A percentile compares a stretch with the other conserved stretches of the same genome.
These are phyloP conservation scores for Amblyteles armatorius DNA, from an alignment of 2,888 invertebrate genomes.

Conservation along the genomic window DNA sequence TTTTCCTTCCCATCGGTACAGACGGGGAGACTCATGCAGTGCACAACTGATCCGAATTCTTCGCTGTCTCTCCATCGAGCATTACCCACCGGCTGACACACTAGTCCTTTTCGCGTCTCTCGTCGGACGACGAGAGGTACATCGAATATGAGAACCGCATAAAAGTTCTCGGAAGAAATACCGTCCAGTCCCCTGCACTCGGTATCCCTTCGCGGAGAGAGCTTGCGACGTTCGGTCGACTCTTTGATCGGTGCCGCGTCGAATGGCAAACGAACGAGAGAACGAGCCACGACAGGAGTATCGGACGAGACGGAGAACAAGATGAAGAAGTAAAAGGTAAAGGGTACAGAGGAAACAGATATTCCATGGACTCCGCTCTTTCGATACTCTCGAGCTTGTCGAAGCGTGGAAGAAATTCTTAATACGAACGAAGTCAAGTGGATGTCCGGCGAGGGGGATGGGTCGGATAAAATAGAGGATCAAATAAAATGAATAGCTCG, in stretches of 20 bases:
- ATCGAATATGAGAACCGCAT: slow-evolving; percentile 34
- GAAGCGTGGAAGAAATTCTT: slow-evolving; percentile 25
- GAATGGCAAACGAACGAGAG: slow-evolving; percentile 31
- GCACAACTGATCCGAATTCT: slow-evolving; percentile 42
- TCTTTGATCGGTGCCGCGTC: slow-evolving; percentile 62
- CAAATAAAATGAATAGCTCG: slow-evolving; percentile 52
- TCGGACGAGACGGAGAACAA: slow-evolving; percentile 41
- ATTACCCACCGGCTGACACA: slow-evolving; percentile 59
- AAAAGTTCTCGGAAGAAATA: slow-evolving; percentile 49
- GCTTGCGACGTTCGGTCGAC: slow-evolving; percentile 57
- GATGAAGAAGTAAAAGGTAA: slow-evolving; percentile 19
- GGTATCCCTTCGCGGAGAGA: slow-evolving; percentile 34
- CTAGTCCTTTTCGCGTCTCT: slow-evolving; percentile 38
- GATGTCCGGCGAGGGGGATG: not conserved
- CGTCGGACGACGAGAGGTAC: slow-evolving; percentile 17
- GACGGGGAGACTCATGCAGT: slow-evolving; percentile 15
- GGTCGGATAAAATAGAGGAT: not conserved
- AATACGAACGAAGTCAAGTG: slow-evolving; percentile 38
- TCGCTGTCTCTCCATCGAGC: slow-evolving; percentile 51
- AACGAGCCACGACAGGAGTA: slow-evolving; percentile 41
- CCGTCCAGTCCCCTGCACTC: slow-evolving; percentile 40
- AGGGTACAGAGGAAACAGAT: slow-evolving; percentile 8
- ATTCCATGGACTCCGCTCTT: slow-evolving; percentile 22
- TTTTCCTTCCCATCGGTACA: slow-evolving; percentile 22
- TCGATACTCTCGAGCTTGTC: slow-evolving; percentile 31